Base-by-base conservation (phyloP, 1,140 invertebrate species). In the Drosophila obscura region DNA sequence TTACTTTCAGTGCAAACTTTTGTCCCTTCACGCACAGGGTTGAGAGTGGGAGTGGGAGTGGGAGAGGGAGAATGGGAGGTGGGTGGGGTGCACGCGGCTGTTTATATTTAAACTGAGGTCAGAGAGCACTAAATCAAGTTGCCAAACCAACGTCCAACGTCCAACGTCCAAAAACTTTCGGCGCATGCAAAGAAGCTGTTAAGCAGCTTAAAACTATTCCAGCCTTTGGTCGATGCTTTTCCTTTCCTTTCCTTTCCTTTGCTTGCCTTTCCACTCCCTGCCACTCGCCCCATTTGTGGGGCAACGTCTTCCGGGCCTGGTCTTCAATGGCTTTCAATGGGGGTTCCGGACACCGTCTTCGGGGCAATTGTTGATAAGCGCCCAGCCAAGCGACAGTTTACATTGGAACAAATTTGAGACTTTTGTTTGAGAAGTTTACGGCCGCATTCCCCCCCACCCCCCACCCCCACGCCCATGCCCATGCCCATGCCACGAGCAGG, bases 51-150 rank as follows among this genome's bases (percentile, higher is more conserved):
- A 35, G 28, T 7, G 43, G 1, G 31, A 51, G 7, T 0, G 8
- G 6, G 11, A 16, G 31, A 15, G 48, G 39, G 48, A 1, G 16
- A 16, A 0, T 45, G 6, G 43, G 1, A 51, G 51, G 49, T 9
- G 13, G 31, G 49, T 52, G 46, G 44, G 49, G 49, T 53, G 46
- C 26, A 76, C 66, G 82, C 75, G 60, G 63, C 83, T 90, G 84
- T 91, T 90, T 90, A 89, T 91, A 76, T 91, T 90, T 90, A 85
- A 91, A 91, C 87, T 89, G 81, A 91, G 90, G 90, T 91, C 90
- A 91, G 74, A 91, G 84, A 89, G 87, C 90, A 91, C 83, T 91
- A 91, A 91, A 91, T 91, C 90, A 91, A 91, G 77, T 91, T 88
- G 78, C 73, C 77, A 76, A 60, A 59, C 44, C 68, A 55, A 58